Conservation (phyloP, 1,140 invertebrate species). For the Temnothorax longispinosus region DNA sequence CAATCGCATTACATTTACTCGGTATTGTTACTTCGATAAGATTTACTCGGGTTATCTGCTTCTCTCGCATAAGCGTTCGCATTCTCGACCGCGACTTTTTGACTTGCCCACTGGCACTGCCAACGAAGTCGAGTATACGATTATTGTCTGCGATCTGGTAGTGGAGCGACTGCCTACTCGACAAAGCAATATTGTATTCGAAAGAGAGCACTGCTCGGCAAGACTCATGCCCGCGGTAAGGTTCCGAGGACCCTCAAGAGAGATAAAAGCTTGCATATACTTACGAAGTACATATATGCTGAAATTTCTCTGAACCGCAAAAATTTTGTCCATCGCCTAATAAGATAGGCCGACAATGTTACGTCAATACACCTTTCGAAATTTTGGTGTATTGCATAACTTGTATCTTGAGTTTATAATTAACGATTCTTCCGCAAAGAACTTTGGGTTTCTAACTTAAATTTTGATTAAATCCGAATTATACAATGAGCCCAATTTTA, state of each 20-base stretch:
- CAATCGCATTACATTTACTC: background rate
- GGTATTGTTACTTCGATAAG: background rate
- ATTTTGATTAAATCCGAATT: background rate
- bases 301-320: conserved; percentile 60
- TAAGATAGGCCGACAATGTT: conserved; percentile 66
- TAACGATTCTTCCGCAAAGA: background rate
- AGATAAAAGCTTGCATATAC: conserved; percentile 82
- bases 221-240: conserved; percentile 81
- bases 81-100: conserved; percentile 57
- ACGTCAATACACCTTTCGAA: conserved; percentile 13
- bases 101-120: conserved; percentile 58
- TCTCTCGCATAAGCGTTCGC: background rate
- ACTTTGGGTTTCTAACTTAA: too few species aligned
- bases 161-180: conserved; percentile 73
- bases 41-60: background rate
- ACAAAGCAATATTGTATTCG: conserved; percentile 79
- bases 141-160: conserved; percentile 78
- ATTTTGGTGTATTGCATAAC: background rate
- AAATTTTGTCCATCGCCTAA: conserved; percentile 78
- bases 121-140: conserved; percentile 71
- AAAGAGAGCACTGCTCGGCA: conserved; percentile 75
- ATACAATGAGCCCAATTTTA: background rate
- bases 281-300: conserved; percentile 77
- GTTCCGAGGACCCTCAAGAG: conserved; percentile 77
- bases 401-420: background rate